phyloP scores from a whole-genome alignment of 2,797 vertebrate species.

The Sebastes trivittatus region DNA sequence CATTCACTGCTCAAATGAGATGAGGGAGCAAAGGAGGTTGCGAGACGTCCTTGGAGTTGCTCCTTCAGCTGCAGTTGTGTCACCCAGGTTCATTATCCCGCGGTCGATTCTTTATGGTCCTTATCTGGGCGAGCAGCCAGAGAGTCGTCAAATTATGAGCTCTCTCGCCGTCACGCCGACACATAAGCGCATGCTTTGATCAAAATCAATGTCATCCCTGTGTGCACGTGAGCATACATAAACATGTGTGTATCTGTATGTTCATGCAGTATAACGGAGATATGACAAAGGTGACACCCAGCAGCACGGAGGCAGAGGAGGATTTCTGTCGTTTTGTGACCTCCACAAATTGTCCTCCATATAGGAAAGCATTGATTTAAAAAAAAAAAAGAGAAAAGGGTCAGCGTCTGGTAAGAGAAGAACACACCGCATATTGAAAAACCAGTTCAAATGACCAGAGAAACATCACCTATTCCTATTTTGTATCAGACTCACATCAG shows the following conservation, averaged over 20 bases:
- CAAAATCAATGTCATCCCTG: slow-evolving; percentile 4
- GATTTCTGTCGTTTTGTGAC: slow-evolving; percentile 23
- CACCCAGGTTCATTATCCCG: slow-evolving; percentile 46
- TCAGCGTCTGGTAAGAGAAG: slow-evolving; percentile 30
- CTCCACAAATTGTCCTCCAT: slow-evolving; percentile 46
- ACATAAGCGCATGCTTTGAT: slow-evolving; percentile 9
- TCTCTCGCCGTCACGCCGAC: neutral
- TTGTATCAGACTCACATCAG: slow-evolving; percentile 18
- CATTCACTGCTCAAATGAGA: slow-evolving; percentile 56
- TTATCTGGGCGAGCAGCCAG: slow-evolving; percentile 43
- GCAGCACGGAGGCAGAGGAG: slow-evolving; percentile 14
- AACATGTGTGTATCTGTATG: slow-evolving; percentile 1
- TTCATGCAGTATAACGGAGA: neutral
- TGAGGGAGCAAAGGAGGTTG: slow-evolving; percentile 38
- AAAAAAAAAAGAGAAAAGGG: slow-evolving; percentile 29
- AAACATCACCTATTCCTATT: slow-evolving; percentile 22
- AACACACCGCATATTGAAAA: slow-evolving; percentile 49
- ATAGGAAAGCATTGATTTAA: slow-evolving; percentile 54
- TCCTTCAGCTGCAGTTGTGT: slow-evolving; percentile 59
- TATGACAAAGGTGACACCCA: slow-evolving; percentile 25
- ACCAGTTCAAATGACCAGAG: slow-evolving; percentile 46
- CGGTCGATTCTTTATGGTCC: slow-evolving; percentile 45
- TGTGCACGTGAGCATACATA: neutral
- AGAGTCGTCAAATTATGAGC: slow-evolving; percentile 39
- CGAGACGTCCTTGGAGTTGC: slow-evolving; percentile 52